A percentile compares a stretch with the other conserved stretches of the same genome.
phyloP scores from a whole-genome alignment of 2,888 invertebrate species.

The Drosophila pseudotalamancana region DNA sequence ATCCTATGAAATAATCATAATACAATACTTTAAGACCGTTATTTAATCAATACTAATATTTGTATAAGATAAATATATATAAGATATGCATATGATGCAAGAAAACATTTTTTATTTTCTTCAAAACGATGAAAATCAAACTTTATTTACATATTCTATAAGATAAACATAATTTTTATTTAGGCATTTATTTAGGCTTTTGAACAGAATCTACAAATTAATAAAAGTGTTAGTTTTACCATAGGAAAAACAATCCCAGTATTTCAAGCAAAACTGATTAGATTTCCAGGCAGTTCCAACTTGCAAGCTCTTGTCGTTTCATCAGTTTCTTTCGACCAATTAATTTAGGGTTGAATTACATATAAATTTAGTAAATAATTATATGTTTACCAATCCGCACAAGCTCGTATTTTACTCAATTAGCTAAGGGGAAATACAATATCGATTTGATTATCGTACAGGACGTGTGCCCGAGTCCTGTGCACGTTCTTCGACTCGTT shows the following conservation, averaged over 20 bases:
- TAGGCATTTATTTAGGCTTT: too few relatives aligned
- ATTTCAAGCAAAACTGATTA: neutral
- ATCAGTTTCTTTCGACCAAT: conserved; percentile 1
- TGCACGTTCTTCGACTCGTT: neutral
- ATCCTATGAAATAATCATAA: too few relatives aligned
- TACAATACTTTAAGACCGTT: too few relatives aligned
- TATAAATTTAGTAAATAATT: conserved; percentile 51
- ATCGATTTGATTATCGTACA: conserved; percentile 38
- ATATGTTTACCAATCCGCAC: conserved; percentile 31
- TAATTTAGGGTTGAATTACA: conserved; percentile 2
- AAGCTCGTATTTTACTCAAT: conserved; percentile 43
- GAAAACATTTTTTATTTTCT: too few relatives aligned
- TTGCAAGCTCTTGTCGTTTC: too few relatives aligned
- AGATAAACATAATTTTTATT: too few relatives aligned
- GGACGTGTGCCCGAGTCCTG: neutral
- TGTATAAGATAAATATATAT: too few relatives aligned
- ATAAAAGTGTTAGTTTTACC: neutral
- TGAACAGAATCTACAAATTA: neutral
- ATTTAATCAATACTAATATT: too few relatives aligned
- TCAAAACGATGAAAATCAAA: too few relatives aligned
- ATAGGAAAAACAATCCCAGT: neutral
- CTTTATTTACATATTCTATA: too few relatives aligned
- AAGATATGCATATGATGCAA: too few relatives aligned
- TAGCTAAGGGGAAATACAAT: conserved; percentile 28
- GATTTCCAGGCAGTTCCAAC: too few relatives aligned